Conservation (phyloP, 2,888 invertebrate genomes). For the Malthinus seriepunctatus region DNA sequence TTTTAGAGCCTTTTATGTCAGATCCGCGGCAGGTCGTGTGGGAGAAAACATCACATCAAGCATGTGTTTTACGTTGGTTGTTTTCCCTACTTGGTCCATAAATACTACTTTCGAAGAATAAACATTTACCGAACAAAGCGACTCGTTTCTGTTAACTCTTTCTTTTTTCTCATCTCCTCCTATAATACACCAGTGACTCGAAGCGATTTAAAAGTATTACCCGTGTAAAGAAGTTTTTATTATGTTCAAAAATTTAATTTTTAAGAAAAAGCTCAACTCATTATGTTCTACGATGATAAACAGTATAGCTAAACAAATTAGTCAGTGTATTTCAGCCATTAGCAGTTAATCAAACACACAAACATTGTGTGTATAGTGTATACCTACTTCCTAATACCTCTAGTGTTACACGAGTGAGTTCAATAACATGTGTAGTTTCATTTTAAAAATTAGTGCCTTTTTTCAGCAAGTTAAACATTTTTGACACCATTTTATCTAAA, state of each 20-base stretch:
- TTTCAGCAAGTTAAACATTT: too few relatives aligned
- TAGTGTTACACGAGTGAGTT: too few relatives aligned
- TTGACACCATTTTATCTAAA: too few relatives aligned
- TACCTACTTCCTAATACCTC: too few relatives aligned
- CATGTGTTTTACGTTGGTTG: constrained; percentile 38
- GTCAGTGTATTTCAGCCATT: constrained; percentile 46
- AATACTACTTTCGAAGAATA: constrained; percentile 4
- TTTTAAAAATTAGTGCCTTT: too few relatives aligned
- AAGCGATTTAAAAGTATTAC: too few relatives aligned
- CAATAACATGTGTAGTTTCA: too few relatives aligned
- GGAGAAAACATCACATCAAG: constrained; percentile 43
- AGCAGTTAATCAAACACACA: constrained; percentile 42
- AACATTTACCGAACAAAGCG: constrained; percentile 7
- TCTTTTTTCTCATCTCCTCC: not conserved
- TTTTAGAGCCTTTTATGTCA: constrained; percentile 37
- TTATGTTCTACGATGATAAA: constrained; percentile 26
- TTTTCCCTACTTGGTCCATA: constrained; percentile 11
- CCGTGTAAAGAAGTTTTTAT: too few relatives aligned
- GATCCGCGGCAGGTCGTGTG: constrained; percentile 37
- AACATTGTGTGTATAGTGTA: constrained; percentile 10
- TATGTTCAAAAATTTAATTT: too few relatives aligned
- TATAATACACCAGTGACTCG: too few relatives aligned
- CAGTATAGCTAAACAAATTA: constrained; percentile 51
- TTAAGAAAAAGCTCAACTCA: too few relatives aligned
- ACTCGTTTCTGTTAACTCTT: not conserved